Conservation (phyloP, 2,797 vertebrate genomes). For the Tympanoctomys barrerae region DNA sequence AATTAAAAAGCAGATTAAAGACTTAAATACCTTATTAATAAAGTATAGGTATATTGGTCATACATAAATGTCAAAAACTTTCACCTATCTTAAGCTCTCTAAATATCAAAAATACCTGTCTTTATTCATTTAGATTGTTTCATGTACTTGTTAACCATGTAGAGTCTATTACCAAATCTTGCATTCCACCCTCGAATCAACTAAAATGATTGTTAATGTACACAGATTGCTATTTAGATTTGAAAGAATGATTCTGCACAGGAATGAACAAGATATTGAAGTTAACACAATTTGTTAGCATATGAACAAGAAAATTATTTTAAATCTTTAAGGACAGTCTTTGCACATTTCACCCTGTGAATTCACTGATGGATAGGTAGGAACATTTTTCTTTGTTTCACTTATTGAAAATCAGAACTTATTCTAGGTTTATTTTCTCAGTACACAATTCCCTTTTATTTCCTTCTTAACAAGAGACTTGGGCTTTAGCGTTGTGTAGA, state of each 20-base stretch:
- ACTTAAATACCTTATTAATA: neutral
- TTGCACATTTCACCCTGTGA: neutral
- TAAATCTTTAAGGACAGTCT: neutral
- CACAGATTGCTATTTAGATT: neutral
- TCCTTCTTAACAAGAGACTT: neutral
- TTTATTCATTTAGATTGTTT: too few species aligned
- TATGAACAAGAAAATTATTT: neutral
- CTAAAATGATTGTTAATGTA: neutral
- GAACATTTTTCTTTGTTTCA: neutral
- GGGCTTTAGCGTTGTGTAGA: neutral
- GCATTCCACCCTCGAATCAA: neutral
- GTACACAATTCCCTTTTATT: neutral
- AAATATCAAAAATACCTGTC: neutral
- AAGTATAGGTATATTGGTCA: neutral
- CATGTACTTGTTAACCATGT: too few species aligned
- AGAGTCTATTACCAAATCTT: neutral
- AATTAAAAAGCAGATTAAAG: neutral
- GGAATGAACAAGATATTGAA: neutral
- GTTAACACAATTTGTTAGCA: neutral
- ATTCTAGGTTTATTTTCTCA: neutral
- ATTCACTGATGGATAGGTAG: neutral
- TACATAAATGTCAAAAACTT: neutral
- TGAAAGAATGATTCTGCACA: neutral
- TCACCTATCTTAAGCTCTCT: neutral
- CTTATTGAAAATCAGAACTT: neutral